phyloP scores from a whole-genome alignment of 2,113 vertebrate species.

The Motacilla alba region DNA sequence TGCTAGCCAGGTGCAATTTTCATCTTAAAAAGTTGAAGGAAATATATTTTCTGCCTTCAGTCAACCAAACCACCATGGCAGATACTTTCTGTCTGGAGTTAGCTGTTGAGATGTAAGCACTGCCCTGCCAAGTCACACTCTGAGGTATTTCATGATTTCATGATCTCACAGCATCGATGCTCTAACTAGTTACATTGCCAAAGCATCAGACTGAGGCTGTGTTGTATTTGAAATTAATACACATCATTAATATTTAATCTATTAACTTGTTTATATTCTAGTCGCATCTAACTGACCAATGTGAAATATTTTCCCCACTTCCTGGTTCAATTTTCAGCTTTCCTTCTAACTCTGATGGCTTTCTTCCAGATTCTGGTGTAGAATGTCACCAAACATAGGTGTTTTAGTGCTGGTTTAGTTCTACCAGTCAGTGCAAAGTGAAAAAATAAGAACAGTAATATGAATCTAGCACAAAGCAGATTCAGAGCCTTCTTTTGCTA shows the following conservation, averaged over 20 bases:
- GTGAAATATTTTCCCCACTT: not conserved
- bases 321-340: not conserved
- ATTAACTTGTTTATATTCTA: not conserved
- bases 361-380: not conserved
- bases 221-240: not conserved
- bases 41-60: not conserved
- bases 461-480: not conserved
- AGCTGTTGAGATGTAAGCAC: not conserved
- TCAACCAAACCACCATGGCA: not conserved
- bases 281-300: not conserved
- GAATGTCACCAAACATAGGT: not conserved
- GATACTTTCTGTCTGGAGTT: not conserved
- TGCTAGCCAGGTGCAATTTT: not conserved
- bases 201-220: not conserved
- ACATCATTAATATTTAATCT: conserved; percentile 5
- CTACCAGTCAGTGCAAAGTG: not conserved
- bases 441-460: not conserved
- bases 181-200: not conserved
- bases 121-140: not conserved
- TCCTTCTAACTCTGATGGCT: not conserved
- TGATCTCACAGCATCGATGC: not conserved
- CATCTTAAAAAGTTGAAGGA: not conserved
- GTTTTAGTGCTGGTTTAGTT: not conserved
- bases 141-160: not conserved
- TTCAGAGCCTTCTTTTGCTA: not conserved